Percentiles rank a stretch among this genome's conserved stretches.
Conservation (phyloP, 1,140 invertebrate species). For the Cyrtorhinus lividipennis region DNA sequence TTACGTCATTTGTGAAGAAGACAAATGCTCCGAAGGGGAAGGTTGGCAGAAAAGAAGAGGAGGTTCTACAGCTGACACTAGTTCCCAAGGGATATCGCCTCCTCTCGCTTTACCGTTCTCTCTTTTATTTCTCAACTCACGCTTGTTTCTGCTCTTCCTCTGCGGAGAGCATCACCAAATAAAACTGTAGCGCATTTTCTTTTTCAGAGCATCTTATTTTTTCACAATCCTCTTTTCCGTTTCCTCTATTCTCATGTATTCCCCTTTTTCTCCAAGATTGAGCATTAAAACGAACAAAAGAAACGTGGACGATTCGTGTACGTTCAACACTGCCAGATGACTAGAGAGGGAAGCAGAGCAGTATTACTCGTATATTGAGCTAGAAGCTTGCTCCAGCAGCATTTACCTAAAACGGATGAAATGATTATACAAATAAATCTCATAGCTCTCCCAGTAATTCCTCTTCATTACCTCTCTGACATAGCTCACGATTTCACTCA, state of each 20-base stretch:
- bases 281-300: no score
- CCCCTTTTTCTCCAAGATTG: no score
- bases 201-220: neutral
- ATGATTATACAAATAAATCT: no score
- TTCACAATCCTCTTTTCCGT: neutral
- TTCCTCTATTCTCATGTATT: neutral
- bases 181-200: neutral
- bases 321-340: no score
- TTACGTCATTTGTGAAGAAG: slow-evolving; percentile 24
- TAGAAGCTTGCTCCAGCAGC: neutral
- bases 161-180: slow-evolving; percentile 10
- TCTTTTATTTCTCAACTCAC: slow-evolving; percentile 1
- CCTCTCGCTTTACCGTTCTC: neutral
- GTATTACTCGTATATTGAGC: neutral
- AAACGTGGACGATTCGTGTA: no score
- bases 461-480: no score
- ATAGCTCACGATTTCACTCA: no score
- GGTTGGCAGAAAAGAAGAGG: slow-evolving; percentile 19
- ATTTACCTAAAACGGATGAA: no score
- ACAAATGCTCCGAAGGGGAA: slow-evolving; percentile 21
- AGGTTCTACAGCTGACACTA: slow-evolving; percentile 17
- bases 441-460: no score
- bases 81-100: slow-evolving; percentile 12
- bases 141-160: slow-evolving; percentile 7
- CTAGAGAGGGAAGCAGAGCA: no score